Base-by-base conservation (phyloP, 1,140 invertebrate species). In the Plutomurus gul region DNA sequence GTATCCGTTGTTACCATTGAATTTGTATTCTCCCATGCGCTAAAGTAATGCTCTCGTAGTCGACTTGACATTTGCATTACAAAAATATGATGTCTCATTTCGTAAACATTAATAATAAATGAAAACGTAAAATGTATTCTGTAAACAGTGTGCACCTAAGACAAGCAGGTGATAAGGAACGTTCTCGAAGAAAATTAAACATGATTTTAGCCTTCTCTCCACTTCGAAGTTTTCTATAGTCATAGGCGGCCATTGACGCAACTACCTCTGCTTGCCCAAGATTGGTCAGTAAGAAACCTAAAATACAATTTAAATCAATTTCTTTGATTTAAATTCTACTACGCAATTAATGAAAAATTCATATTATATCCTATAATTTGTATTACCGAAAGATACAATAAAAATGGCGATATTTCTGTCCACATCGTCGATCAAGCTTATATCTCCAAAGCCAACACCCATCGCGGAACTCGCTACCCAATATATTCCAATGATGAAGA, bases 401-500 rank as follows among this genome's bases (percentile, higher is more conserved):
- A 33, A 13, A 5, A 83, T 73, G 4, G 39, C 77, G 33, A 82
- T 56, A 0, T 27, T 70, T 33, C 78, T 39, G 25, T 82, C 80
- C 16, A 10, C 39, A 4, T 33, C 39, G 13, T 72, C 30, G 6
- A 27, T 18, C 22, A 78, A 18, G 25, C n/a, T 7, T 20, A 72
- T 25, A 56, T 83, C 82, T 46, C 82, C 82, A 65, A 73, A 82
- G 3, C 82, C 82, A 1, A 82, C 80, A 5, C 70, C 25, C 4
- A 83, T n/a, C 0, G 75, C 51, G 4, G 76, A 60, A 10, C 36
- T 51, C 8, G 47, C 74, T 3, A 72, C 51, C 82, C 82, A 83
- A 47, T 83, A 83, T 4, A 82, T 22, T 7, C 47, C 46, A 40
- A 77, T 30, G 4, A 74, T 13, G 75, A 78, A 81, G n/a, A 74